These are phyloP conservation scores for Acronicta alni DNA, from an alignment of 2,888 invertebrate species.

Conservation along the genomic window DNA sequence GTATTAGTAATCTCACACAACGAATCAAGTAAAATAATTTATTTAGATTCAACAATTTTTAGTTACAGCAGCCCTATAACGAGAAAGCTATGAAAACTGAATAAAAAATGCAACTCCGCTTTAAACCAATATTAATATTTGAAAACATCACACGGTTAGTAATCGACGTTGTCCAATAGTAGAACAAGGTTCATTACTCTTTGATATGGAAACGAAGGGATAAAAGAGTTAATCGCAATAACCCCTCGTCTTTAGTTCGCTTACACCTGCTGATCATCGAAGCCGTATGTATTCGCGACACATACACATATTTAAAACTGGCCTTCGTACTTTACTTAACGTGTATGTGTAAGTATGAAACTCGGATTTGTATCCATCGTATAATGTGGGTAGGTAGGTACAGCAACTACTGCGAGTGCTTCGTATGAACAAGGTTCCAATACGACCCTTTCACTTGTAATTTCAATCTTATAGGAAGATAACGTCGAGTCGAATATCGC, in stretches of 20 bases:
- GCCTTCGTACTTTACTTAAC: slow-evolving; percentile 83
- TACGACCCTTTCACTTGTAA: slow-evolving; percentile 79
- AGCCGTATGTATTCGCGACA: slow-evolving; percentile 88
- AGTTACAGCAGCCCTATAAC: neutral
- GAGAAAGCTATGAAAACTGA: no score
- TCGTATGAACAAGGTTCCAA: slow-evolving; percentile 79
- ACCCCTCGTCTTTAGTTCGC: slow-evolving; percentile 87
- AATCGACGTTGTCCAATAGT: slow-evolving; percentile 82
- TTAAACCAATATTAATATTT: slow-evolving; percentile 16
- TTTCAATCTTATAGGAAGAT: slow-evolving; percentile 81
- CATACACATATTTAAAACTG: slow-evolving; percentile 86
- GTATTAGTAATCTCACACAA: neutral
- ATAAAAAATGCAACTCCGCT: slow-evolving; percentile 13
- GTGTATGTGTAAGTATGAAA: slow-evolving; percentile 86
- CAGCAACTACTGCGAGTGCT: slow-evolving; percentile 86
- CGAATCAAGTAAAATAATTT: slow-evolving; percentile 10
- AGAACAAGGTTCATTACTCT: slow-evolving; percentile 89
- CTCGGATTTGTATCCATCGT: slow-evolving; percentile 88
- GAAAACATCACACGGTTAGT: slow-evolving; percentile 83
- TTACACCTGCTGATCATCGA: slow-evolving; percentile 89
- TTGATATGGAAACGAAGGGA: slow-evolving; percentile 89
- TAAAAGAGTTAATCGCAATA: slow-evolving; percentile 89
- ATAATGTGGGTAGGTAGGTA: slow-evolving; percentile 87
- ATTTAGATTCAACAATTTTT: slow-evolving; percentile 2
- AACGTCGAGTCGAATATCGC: slow-evolving; percentile 78